Conservation (phyloP, 2,888 invertebrate species). For the Halictus quadricinctus region DNA sequence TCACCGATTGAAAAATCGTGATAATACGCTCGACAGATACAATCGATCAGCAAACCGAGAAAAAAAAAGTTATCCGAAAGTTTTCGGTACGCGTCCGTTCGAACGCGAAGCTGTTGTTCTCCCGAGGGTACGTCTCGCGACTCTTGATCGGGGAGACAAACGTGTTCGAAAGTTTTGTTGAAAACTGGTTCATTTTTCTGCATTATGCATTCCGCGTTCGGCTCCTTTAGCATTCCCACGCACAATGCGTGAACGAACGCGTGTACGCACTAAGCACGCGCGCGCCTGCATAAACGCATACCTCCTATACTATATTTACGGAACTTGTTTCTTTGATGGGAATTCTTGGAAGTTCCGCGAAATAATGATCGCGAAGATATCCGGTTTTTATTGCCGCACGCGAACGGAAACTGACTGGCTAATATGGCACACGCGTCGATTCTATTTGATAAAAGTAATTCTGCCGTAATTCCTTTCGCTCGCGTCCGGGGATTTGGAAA, state of each 20-base stretch:
- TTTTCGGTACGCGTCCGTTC: constrained; percentile 10
- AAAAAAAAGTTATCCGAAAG: constrained; percentile 21
- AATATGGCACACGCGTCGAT: constrained; percentile 24
- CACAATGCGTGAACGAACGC: constrained; percentile 50
- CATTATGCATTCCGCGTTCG: background rate
- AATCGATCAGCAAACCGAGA: constrained; percentile 22
- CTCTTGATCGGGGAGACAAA: background rate
- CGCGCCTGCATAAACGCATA: constrained; percentile 49
- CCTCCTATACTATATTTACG: constrained; percentile 49
- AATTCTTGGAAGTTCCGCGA: constrained; percentile 33
- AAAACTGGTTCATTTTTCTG: background rate
- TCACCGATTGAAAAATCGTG: constrained; percentile 39
- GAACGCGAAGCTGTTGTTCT: constrained; percentile 3
- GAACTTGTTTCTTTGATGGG: constrained; percentile 42
- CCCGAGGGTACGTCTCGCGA: background rate
- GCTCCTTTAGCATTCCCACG: constrained; percentile 48
- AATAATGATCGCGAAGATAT: constrained; percentile 30
- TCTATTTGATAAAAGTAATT: constrained; percentile 34
- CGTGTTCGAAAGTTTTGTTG: constrained; percentile 11
- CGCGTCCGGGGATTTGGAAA: constrained; percentile 24
- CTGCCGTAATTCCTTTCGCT: constrained; percentile 25
- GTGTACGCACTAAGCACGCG: constrained; percentile 52
- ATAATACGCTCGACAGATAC: constrained; percentile 24
- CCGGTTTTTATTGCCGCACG: constrained; percentile 28
- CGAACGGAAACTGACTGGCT: constrained; percentile 20